Base-by-base conservation (phyloP, 2,797 vertebrate species). In the Lepilemur septentrionalis region DNA sequence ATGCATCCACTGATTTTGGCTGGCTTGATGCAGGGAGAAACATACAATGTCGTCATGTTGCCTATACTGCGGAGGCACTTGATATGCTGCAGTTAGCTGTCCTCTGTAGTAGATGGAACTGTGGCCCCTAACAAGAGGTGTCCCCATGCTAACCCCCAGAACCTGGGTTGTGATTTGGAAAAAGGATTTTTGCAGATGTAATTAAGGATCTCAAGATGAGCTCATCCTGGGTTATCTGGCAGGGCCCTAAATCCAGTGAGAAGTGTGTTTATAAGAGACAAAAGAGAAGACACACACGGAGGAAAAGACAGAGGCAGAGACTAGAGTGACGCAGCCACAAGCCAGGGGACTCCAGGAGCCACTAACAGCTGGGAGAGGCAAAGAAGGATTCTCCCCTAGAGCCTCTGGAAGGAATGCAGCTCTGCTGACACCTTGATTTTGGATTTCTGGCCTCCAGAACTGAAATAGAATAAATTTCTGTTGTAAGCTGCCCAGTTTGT, bases 11-110 rank as follows among this genome's bases (percentile, higher is more conserved):
- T 2, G 2, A 0, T 41, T 41, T 18, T 4, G 81, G 43, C n/a
- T 91, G 61, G 52, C 35, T 48, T 17, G 61, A 9, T 15, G n/a
- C 46, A 12, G 38, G 7, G 13, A 12, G 4, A 3, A 32, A 30
- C 28, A n/a, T 4, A 8, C 0, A 6, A 0, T 13, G 0, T 65
- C 30, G n/a, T n/a, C 9, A 0, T 0, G 11, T 38, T 41, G 46
- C 22, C 23, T 61, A 2, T n/a, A 23, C 13, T 4, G 4, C 15
- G 8, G 3, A 25, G 50, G 14, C 2, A 8, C 12, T 57, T 32
- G 30, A 20, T 9, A 14, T 0, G 8, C 15, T 65, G 30, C 32
- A 8, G 48, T 22, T 30, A 15, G n/a, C 23, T 20, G 52, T 83
- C 30, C 3, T 55, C 57, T 82, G 7, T 25, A 9, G 83, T 4